Percentiles rank a stretch among this genome's conserved stretches.
phyloP scores from a whole-genome alignment of 53 echinoderm and acorn worm genomes.

The Paracentrotus lividus region DNA sequence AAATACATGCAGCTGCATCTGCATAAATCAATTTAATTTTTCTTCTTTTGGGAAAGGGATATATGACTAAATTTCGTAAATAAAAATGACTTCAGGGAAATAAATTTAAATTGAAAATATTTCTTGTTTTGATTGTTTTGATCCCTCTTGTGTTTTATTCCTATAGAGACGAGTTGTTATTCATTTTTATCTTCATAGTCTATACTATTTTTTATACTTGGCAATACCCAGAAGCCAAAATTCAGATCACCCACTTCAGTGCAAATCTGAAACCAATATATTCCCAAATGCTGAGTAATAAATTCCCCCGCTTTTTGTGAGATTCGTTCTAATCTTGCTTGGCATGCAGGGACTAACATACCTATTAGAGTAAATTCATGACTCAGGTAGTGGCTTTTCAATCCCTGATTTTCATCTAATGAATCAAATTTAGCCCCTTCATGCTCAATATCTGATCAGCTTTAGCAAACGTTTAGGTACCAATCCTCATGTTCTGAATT shows the following conservation, averaged over 20 bases:
- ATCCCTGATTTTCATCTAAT: constrained; percentile 53
- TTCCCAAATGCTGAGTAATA: constrained; percentile 57
- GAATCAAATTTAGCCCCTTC: constrained; percentile 67
- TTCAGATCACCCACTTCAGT: constrained; percentile 16
- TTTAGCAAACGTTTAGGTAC: background rate
- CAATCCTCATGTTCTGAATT: constrained; percentile 51
- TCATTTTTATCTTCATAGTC: constrained; percentile 33
- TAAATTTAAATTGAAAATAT: background rate
- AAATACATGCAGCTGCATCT: background rate
- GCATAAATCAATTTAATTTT: background rate
- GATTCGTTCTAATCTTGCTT: constrained; percentile 44
- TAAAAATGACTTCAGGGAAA: background rate
- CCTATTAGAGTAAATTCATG: constrained; percentile 55
- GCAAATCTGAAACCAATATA: constrained; percentile 52
- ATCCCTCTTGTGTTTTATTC: constrained; percentile 1
- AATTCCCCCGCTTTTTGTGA: constrained; percentile 29
- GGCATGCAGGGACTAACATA: constrained; percentile 50
- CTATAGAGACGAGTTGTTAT: background rate
- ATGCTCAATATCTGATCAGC: constrained; percentile 50
- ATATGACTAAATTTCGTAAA: background rate
- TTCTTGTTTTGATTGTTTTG: background rate
- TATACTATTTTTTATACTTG: background rate
- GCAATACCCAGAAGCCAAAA: constrained; percentile 27
- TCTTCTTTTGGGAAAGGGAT: background rate
- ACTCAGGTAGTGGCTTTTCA: constrained; percentile 51